Evolutionary conservation across 2,888 invertebrate species (phyloP).

Genomic region (Norana najaformis): DNA sequence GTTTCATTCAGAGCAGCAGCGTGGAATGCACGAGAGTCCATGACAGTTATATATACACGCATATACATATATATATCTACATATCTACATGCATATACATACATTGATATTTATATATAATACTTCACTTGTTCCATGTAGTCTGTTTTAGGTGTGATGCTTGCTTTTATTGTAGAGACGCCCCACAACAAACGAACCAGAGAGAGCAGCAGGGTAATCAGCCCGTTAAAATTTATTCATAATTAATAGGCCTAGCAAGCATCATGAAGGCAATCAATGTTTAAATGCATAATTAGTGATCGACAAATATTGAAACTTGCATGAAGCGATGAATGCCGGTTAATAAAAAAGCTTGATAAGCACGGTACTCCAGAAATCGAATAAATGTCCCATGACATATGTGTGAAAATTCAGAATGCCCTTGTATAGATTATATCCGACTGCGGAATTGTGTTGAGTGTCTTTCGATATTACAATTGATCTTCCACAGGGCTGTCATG

Average conservation of each 20-base stretch:
- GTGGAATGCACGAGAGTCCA: too few relatives aligned
- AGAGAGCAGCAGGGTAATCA: constrained; percentile 13
- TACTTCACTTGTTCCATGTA: neutral
- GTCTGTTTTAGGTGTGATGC: neutral
- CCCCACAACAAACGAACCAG: neutral
- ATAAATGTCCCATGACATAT: neutral
- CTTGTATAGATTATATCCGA: neutral
- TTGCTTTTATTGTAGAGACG: neutral
- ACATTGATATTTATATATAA: neutral
- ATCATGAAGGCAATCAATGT: too few relatives aligned
- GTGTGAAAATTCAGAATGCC: neutral
- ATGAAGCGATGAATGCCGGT: neutral
- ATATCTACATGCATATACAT: too few relatives aligned
- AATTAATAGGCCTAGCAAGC: neutral
- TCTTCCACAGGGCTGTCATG: neutral
- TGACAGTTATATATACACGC: too few relatives aligned
- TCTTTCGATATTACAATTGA: neutral
- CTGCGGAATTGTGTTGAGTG: neutral
- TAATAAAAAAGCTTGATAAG: neutral
- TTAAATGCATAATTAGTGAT: too few relatives aligned
- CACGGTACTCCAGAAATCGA: neutral
- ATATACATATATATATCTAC: too few relatives aligned
- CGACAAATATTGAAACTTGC: neutral
- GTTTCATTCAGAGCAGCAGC: too few relatives aligned
- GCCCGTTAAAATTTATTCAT: neutral